A percentile compares a stretch with the other conserved stretches of the same genome.
Conservation (phyloP, 2,113 vertebrate species). For the Chlorocebus sabaeus region DNA sequence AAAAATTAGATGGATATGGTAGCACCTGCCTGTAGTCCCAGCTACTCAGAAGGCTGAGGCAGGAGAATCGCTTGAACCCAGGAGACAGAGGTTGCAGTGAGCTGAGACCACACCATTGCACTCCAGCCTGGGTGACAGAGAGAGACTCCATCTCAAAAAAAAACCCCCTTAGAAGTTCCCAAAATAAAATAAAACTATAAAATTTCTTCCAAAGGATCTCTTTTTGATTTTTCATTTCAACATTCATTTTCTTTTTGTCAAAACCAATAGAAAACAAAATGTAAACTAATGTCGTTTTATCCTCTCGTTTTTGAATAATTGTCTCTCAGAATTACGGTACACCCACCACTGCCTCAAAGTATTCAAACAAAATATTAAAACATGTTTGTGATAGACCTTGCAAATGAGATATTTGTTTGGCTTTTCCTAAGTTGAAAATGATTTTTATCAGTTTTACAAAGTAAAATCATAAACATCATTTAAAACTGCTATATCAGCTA, state of each 20-base stretch:
- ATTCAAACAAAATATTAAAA: slow-evolving; percentile 38
- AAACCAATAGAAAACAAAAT: slow-evolving; percentile 52
- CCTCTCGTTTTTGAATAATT: background rate
- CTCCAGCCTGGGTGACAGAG: too few species aligned
- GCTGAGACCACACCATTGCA: too few species aligned
- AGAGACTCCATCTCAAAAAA: background rate
- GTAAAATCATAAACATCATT: background rate
- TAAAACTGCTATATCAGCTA: background rate
- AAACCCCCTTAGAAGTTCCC: background rate
- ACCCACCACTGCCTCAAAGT: background rate
- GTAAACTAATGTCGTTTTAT: background rate
- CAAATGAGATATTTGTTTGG: background rate
- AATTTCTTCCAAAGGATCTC: background rate
- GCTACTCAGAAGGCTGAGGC: too few species aligned
- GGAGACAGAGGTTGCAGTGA: too few species aligned
- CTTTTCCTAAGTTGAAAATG: slow-evolving; percentile 11
- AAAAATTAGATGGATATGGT: too few species aligned
- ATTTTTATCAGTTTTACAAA: background rate
- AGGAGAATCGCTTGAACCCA: too few species aligned
- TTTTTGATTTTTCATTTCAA: slow-evolving; percentile 19
- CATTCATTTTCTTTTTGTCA: slow-evolving; percentile 46
- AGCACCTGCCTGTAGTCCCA: too few species aligned
- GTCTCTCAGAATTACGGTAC: background rate
- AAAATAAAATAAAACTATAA: slow-evolving; percentile 35
- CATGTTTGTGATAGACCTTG: background rate